Evolutionary conservation across 2,113 vertebrate genomes (phyloP).

Genomic region (Anser brachyrhynchus): DNA sequence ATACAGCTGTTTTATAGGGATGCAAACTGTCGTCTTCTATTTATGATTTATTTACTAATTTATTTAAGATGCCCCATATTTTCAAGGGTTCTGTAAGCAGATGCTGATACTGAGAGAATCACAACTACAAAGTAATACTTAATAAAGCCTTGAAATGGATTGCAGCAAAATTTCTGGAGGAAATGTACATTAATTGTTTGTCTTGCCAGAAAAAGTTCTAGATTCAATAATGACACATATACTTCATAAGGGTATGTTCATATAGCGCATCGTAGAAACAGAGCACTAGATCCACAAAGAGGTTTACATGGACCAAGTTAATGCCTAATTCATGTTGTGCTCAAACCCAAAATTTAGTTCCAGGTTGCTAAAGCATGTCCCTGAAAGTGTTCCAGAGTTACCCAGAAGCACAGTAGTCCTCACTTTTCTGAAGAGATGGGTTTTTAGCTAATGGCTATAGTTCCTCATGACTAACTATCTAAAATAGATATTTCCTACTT

Average conservation of each 20-base stretch:
- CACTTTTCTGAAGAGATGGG: accelerated
- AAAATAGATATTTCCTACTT: not conserved
- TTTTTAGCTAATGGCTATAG: not conserved
- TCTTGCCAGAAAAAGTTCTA: not conserved
- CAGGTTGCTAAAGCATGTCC: not conserved
- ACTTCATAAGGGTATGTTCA: not conserved
- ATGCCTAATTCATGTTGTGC: not conserved
- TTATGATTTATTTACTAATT: not conserved
- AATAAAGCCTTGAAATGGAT: not conserved
- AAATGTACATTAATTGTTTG: not conserved
- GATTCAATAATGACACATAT: not conserved
- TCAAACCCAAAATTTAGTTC: not conserved
- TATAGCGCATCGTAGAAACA: not conserved
- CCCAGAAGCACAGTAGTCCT: not conserved
- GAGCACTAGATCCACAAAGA: not conserved
- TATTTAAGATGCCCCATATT: not conserved
- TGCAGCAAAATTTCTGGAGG: not conserved
- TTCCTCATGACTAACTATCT: not conserved
- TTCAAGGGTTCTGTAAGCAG: not conserved
- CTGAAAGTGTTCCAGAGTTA: not conserved
- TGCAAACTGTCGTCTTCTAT: not conserved
- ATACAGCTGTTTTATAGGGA: not conserved
- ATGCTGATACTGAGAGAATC: not conserved
- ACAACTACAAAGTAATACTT: not conserved
- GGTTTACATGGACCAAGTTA: not conserved